Conservation (phyloP, 2,797 vertebrate genomes). For the Cynopterus sphinx region DNA sequence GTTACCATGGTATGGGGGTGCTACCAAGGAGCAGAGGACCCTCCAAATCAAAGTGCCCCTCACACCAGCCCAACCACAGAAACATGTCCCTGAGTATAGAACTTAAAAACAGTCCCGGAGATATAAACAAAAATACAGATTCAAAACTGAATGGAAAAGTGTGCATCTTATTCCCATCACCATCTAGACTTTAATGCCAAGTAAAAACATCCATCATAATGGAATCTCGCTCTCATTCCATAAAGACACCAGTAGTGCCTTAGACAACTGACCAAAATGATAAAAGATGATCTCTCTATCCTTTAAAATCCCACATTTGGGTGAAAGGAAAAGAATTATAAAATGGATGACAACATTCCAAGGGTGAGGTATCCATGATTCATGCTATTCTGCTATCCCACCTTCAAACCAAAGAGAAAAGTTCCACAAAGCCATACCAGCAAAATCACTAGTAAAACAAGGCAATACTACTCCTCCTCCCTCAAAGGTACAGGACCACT, state of each 20-base stretch:
- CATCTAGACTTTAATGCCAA: constrained; percentile 10
- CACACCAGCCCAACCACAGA: background rate
- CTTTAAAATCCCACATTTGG: background rate
- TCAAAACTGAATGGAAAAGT: background rate
- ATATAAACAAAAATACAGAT: constrained; percentile 5
- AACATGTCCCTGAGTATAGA: background rate
- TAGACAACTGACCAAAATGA: background rate
- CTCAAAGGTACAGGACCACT: background rate
- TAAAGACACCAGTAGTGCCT: background rate
- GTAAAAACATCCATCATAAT: background rate
- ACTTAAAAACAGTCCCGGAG: background rate
- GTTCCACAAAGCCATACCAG: background rate
- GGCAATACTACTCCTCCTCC: constrained; percentile 16
- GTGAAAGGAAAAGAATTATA: background rate
- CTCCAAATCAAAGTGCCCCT: background rate
- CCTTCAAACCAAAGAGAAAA: constrained; percentile 39
- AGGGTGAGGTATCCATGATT: background rate
- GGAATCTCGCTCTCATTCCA: background rate
- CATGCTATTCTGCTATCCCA: background rate
- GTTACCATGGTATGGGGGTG: background rate
- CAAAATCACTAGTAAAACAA: background rate
- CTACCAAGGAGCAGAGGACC: background rate
- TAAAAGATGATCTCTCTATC: background rate
- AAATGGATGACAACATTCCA: background rate
- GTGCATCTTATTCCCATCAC: background rate